Base-by-base conservation (phyloP, 2,888 invertebrate genomes). In the Himalopsyche anomala region DNA sequence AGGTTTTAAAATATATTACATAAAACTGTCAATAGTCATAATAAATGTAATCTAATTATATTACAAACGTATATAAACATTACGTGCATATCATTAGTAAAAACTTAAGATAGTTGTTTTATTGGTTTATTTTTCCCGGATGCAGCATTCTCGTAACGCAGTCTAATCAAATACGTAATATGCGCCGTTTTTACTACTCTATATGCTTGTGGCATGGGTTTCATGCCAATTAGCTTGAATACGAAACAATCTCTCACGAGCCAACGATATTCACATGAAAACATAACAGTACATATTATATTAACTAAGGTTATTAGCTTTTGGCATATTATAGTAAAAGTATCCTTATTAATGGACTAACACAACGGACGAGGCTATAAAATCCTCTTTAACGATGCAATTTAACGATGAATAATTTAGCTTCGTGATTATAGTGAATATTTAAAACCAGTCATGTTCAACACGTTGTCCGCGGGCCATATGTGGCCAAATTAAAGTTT, bases 241-340 rank as follows among this genome's bases (percentile, higher is more conserved):
- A 51, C 12, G 74, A 74, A 74, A 74, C 74, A 74, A 74, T 74
- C 74, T 74, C 74, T 74, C 74, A 74, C 74, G 74, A 74, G 38
- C 36, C 74, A 62, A 62, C 51, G 62, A 62, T 62, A 62, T n/a
- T 62, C 62, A 36, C 74, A 74, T 38, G 74, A 74, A 74, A 74
- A 38, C 74, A 74, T 74, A 74, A 74, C 74, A 9, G 74, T 74
- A 74, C 36, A 74, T 36, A 19, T 8, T 19, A 6, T 69, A 36
- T 36, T 36, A 36, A 36, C 74, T 74, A 74, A 74, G 74, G 74
- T 74, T 74, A 74, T 74, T 74, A 74, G 38, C 74, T 74, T 74
- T 74, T 74, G 74, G 74, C 38, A 74, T 74, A 74, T 74, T 74
- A 74, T 36, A 38, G 74, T 74, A 38, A 74, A 74, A 74, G 38